Percentiles rank a stretch among this genome's conserved stretches.
Evolutionary conservation across 2,797 vertebrate species (phyloP).

Genomic region (Urocyon cinereoargenteus): DNA sequence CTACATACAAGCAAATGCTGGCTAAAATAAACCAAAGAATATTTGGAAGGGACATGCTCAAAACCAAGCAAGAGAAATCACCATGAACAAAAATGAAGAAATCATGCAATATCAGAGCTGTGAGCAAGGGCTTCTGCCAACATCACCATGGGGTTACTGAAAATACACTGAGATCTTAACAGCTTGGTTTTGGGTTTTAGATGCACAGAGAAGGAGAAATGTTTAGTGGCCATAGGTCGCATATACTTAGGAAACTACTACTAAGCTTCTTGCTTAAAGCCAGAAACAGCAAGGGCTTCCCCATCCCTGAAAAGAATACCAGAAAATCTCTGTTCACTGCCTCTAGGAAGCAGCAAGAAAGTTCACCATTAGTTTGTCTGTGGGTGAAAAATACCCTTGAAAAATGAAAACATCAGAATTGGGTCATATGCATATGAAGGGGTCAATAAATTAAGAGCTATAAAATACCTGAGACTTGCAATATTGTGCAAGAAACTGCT

Average conservation of each 20-base stretch:
- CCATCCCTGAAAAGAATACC: neutral
- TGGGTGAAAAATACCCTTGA: neutral
- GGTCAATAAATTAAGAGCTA: constrained; percentile 15
- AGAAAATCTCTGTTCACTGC: neutral
- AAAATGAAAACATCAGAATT: constrained; percentile 2
- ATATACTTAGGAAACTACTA: neutral
- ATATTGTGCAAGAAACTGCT: neutral
- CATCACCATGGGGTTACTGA: neutral
- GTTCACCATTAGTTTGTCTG: neutral
- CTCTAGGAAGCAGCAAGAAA: neutral
- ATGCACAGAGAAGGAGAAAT: constrained; percentile 19
- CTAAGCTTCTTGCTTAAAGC: neutral
- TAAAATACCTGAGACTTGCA: neutral
- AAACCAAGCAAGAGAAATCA: constrained; percentile 49
- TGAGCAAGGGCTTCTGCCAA: neutral
- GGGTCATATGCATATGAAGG: neutral
- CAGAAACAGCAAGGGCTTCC: neutral
- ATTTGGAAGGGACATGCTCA: constrained; percentile 42
- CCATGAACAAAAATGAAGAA: constrained; percentile 31
- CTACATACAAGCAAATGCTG: neutral
- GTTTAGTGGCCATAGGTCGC: neutral
- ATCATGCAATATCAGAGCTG: neutral
- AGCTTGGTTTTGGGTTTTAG: constrained; percentile 36
- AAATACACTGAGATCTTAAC: neutral
- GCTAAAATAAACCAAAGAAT: constrained; percentile 48